Percentiles rank a stretch among this genome's conserved stretches.
Evolutionary conservation across 2,888 invertebrate genomes (phyloP).

Genomic region (Cosmia trapezina): DNA sequence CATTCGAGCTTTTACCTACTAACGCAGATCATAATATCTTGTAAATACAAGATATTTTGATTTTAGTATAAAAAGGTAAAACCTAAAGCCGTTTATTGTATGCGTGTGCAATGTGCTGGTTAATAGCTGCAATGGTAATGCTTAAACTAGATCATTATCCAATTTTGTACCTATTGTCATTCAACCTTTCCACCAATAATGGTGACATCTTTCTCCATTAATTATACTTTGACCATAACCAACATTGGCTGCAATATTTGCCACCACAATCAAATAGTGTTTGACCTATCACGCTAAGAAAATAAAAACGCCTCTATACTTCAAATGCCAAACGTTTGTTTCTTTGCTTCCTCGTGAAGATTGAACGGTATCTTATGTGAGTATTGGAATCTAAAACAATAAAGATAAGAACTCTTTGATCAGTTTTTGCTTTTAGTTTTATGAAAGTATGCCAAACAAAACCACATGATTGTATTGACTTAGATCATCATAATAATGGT

Average conservation of each 20-base stretch:
- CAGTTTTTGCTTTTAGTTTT: constrained; percentile 50
- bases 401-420: constrained; percentile 41
- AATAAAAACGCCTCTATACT: constrained; percentile 40
- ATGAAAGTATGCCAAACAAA: constrained; percentile 47
- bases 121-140: neutral
- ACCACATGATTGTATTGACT: constrained; percentile 45
- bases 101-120: neutral
- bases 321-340: constrained; percentile 49
- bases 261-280: constrained; percentile 8
- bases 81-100: neutral
- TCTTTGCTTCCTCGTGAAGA: constrained; percentile 50
- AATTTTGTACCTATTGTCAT: no score
- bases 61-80: no score
- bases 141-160: no score
- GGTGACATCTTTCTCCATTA: neutral
- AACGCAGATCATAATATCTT: neutral
- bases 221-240: neutral
- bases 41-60: neutral
- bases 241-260: constrained; percentile 9
- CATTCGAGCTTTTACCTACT: neutral
- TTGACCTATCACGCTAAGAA: constrained; percentile 48
- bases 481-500: constrained; percentile 37
- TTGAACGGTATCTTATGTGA: constrained; percentile 57
- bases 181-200: neutral
- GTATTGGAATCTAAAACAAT: constrained; percentile 42